Evolutionary conservation across 2,113 vertebrate species (phyloP), one percentile per base, ranked within the genome.

Genomic region (Siphamia tubifer): DNA sequence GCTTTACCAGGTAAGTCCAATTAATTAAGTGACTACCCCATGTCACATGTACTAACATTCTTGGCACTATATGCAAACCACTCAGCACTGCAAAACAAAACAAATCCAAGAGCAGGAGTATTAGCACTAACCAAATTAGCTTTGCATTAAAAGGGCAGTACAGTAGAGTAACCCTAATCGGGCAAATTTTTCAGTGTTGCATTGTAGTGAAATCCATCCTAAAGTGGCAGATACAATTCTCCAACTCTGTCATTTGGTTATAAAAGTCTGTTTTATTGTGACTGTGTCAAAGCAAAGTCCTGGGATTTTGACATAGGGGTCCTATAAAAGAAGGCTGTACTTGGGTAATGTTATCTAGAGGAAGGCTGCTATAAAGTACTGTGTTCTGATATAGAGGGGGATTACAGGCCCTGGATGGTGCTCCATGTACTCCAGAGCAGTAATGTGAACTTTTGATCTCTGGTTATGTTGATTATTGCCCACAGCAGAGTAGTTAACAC

Each of bases 1-100:
- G 93, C 90, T 94, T 94, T 85, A 94, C 93, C 88, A 93, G 92
- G 93, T 94, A 89, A 90, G 87, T 61, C 69, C 76, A 68, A 77
- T 84, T 84, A 85, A 86, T 78, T 74, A 69, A 63, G 74, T 43
- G 81, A 76, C 79, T 64, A 39, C 76, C 56, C 66, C 40, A 34
- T 81, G 84, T 88, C 87, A 88, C 79, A 81, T 85, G 74, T 68
- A 54, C 84, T 82, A 68, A 86, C 68, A 83, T 75, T 75, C 79
- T 81, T 77, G 79, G 61, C 79, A 66, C 64, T 49, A 57, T 43
- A 11, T 52, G 61, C 66, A 77, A 75, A 70, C 54, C 1, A 25
- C 56, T 39, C 62, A 58, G 78, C 68, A 70, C 68, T 51, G 68
- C 63, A 51, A 74, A 74, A 75, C 62, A 20, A 55, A 47, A 58